Evolutionary conservation across 2,888 invertebrate species (phyloP).

Genomic region (Melieria crassipennis): DNA sequence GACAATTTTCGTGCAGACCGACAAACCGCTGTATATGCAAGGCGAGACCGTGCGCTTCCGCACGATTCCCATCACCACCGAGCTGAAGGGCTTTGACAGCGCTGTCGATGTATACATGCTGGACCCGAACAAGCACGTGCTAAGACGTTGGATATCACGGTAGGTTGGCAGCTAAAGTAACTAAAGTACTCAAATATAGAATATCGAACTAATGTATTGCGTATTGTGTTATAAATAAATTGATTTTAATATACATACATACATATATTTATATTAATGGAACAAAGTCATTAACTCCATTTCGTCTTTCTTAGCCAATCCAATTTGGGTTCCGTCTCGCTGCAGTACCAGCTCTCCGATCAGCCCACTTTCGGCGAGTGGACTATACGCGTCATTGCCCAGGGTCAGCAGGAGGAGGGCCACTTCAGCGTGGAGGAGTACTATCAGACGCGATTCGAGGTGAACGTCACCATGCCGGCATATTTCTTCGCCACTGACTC

Average conservation of each 20-base stretch:
- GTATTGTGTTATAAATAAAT: too few relatives aligned
- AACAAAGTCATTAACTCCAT: background rate
- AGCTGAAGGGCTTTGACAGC: constrained; percentile 88
- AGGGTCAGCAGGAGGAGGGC: constrained; percentile 87
- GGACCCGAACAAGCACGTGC: constrained; percentile 87
- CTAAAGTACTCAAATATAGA: background rate
- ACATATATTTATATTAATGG: too few relatives aligned
- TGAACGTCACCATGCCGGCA: constrained; percentile 94
- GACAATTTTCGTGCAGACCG: constrained; percentile 95
- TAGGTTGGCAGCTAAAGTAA: background rate
- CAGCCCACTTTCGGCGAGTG: constrained; percentile 94
- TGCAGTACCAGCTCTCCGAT: constrained; percentile 89
- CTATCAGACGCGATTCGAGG: constrained; percentile 93
- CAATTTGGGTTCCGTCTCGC: constrained; percentile 91
- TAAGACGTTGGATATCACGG: constrained; percentile 92
- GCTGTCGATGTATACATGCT: constrained; percentile 92
- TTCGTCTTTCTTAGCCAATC: constrained; percentile 71
- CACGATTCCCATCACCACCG: constrained; percentile 91
- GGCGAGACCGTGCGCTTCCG: constrained; percentile 90
- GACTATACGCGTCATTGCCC: constrained; percentile 88
- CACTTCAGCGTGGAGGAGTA: constrained; percentile 92
- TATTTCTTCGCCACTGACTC: constrained; percentile 90
- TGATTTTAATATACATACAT: too few relatives aligned
- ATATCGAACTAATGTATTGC: too few relatives aligned
- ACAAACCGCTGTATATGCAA: constrained; percentile 95